Conservation (phyloP, 2,888 invertebrate genomes). For the Agonum fuliginosum region DNA sequence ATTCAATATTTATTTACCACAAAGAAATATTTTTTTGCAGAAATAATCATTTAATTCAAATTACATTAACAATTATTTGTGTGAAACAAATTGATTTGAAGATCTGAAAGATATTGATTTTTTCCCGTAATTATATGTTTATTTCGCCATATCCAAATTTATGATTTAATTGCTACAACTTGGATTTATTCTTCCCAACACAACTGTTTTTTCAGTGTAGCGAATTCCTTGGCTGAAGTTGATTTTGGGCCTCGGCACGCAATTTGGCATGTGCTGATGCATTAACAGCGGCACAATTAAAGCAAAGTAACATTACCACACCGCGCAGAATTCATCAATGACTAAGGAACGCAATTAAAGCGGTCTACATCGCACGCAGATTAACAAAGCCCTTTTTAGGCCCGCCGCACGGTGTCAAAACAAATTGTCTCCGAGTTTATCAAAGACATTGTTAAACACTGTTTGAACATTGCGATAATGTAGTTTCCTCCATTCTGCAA, state of each 20-base stretch:
- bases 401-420: slow-evolving; percentile 42
- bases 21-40: no score
- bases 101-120: no score
- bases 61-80: no score
- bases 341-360: slow-evolving; percentile 55
- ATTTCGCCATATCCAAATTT: not conserved
- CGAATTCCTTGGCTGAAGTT: not conserved
- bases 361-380: slow-evolving; percentile 43
- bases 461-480: slow-evolving; percentile 29
- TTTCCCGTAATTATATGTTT: no score
- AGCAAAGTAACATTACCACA: not conserved
- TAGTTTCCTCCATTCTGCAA: slow-evolving; percentile 25
- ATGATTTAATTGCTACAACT: no score
- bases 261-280: not conserved
- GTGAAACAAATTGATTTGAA: no score
- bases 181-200: no score
- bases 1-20: no score
- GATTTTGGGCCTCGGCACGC: no score
- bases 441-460: slow-evolving; percentile 58
- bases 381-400: slow-evolving; percentile 49
- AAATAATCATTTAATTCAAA: no score
- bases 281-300: not conserved
- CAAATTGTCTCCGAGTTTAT: slow-evolving; percentile 57
- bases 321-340: slow-evolving; percentile 46
- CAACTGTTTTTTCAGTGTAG: no score